These are phyloP conservation scores for Bettongia penicillata DNA, from an alignment of 2,113 vertebrate species.

Conservation along the genomic window DNA sequence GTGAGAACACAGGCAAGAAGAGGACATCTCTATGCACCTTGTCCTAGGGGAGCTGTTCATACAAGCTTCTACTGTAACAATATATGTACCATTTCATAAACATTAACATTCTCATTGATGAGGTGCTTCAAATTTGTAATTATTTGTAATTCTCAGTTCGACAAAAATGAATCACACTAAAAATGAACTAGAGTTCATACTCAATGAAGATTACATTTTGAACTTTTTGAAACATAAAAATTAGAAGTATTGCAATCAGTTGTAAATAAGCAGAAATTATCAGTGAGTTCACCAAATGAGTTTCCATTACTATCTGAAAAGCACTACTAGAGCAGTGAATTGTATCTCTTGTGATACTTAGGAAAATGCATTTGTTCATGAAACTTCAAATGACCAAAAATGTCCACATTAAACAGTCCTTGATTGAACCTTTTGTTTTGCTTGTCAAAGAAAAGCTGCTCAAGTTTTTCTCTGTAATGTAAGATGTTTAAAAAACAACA, in stretches of 20 bases:
- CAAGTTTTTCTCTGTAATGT: not conserved
- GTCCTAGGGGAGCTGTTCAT: not conserved
- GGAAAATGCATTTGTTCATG: not conserved
- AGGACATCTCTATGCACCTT: slow-evolving; percentile 2
- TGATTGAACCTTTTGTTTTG: not conserved
- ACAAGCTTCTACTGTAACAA: not conserved
- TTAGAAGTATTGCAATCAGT: not conserved
- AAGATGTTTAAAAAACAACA: not conserved
- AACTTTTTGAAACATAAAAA: slow-evolving; percentile 48
- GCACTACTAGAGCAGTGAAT: not conserved
- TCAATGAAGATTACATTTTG: not conserved
- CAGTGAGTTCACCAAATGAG: not conserved
- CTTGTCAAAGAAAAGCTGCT: not conserved
- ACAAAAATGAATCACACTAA: not conserved
- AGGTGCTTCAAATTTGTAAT: slow-evolving; percentile 17
- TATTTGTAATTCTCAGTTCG: not conserved
- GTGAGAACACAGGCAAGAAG: slow-evolving; percentile 30
- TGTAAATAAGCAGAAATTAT: slow-evolving; percentile 15
- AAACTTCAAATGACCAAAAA: not conserved
- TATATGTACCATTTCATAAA: not conserved
- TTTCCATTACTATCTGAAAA: not conserved
- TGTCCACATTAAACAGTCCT: not conserved
- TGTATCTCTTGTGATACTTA: not conserved
- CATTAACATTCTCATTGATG: not conserved
- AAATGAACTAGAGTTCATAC: not conserved